phyloP scores from a whole-genome alignment of 2,888 invertebrate species.

The Limnephilus rhombicus region DNA sequence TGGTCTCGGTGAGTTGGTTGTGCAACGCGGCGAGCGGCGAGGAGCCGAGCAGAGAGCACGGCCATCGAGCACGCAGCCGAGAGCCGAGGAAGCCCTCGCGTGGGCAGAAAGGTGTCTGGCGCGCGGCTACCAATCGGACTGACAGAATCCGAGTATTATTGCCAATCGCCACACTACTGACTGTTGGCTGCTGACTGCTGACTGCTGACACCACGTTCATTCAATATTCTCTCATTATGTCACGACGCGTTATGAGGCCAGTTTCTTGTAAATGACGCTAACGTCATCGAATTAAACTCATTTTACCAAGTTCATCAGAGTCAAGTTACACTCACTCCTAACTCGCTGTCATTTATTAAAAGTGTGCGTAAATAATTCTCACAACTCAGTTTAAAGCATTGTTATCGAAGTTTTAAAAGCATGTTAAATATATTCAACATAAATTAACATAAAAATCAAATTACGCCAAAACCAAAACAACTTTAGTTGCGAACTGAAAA shows the following conservation, averaged over 20 bases:
- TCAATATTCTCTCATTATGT: constrained; percentile 18
- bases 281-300: neutral
- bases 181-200: neutral
- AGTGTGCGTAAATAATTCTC: neutral
- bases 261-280: constrained; percentile 16
- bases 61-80: neutral
- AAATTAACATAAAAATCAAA: neutral
- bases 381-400: neutral
- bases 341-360: neutral
- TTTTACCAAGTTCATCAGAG: neutral
- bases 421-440: neutral
- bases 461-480: neutral
- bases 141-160: constrained; percentile 3
- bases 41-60: neutral
- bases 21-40: neutral
- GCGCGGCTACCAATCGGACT: constrained; percentile 14
- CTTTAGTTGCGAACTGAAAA: neutral
- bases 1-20: constrained; percentile 21
- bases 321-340: neutral
- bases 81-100: constrained; percentile 26
- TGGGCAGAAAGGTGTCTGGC: constrained; percentile 22
- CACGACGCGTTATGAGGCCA: neutral
- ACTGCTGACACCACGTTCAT: constrained; percentile 10
- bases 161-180: neutral
- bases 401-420: neutral